Conservation (phyloP, 2,888 invertebrate genomes). For the Neelides folsomi region DNA sequence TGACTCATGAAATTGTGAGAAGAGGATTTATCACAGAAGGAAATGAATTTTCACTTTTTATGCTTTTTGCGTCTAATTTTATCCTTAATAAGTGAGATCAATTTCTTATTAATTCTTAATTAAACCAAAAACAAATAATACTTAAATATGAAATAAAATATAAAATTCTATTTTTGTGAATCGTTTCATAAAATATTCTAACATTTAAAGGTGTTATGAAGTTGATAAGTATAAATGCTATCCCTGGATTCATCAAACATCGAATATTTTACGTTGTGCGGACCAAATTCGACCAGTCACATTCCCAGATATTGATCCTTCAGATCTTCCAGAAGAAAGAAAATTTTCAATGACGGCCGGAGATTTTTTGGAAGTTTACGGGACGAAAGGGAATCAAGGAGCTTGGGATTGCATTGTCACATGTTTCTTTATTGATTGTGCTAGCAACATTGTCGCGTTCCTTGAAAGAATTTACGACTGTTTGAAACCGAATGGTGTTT, state of each 20-base stretch:
- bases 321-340: conserved; percentile 48
- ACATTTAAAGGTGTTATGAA: conserved; percentile 44
- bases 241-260: conserved; percentile 91
- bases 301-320: conserved; percentile 81
- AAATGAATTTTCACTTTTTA: conserved; percentile 94
- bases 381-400: conserved; percentile 37
- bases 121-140: too few relatives aligned
- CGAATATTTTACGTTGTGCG: conserved; percentile 67
- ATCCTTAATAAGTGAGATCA: conserved; percentile 65
- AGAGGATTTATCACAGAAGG: conserved; percentile 86
- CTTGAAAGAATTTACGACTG: conserved; percentile 83
- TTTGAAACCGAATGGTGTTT: conserved; percentile 73
- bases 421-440: conserved; percentile 98
- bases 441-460: conserved; percentile 87
- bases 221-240: conserved; percentile 64
- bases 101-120: too few relatives aligned
- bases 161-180: too few relatives aligned
- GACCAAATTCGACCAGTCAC: conserved; percentile 64
- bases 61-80: conserved; percentile 93
- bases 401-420: conserved; percentile 87
- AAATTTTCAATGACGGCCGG: conserved; percentile 93
- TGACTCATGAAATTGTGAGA: conserved; percentile 85
- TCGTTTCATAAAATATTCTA: conserved; percentile 26
- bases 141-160: too few relatives aligned
- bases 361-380: conserved; percentile 76